Evolutionary conservation across 2,888 invertebrate species (phyloP).

Genomic region (Branchipolynoe longqiensis): DNA sequence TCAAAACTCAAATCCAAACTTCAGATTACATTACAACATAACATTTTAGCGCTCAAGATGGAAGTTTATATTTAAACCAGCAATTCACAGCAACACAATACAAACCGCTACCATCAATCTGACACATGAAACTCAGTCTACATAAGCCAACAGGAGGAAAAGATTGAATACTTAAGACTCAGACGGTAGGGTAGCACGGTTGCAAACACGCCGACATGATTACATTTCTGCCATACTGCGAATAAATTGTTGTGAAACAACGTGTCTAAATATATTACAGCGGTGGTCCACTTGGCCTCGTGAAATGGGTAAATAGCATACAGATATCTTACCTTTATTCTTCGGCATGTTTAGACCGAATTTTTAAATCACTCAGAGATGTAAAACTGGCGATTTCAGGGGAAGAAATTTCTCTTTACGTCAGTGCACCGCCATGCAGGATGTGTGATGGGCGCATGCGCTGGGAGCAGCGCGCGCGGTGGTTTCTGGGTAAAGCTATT

Average conservation of each 20-base stretch:
- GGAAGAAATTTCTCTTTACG: conserved; percentile 17
- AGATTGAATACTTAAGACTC: too few species aligned
- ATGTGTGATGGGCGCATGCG: conserved; percentile 31
- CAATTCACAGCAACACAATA: too few species aligned
- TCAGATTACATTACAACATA: too few species aligned
- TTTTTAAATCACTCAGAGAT: neutral
- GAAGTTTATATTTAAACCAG: too few species aligned
- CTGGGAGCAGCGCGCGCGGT: neutral
- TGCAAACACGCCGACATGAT: neutral
- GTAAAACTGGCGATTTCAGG: conserved; percentile 8
- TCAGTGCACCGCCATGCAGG: conserved; percentile 39
- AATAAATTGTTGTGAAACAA: neutral
- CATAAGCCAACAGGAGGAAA: too few species aligned
- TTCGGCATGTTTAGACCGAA: conserved; percentile 3
- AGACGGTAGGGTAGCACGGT: neutral
- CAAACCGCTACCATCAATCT: too few species aligned
- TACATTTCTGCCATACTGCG: neutral
- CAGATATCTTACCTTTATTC: conserved; percentile 11
- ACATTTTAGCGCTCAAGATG: too few species aligned
- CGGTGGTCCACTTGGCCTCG: too few species aligned
- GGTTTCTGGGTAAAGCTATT: conserved; percentile 16
- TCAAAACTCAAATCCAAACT: too few species aligned
- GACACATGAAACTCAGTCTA: too few species aligned
- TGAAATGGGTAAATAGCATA: neutral
- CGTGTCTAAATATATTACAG: neutral